These are phyloP conservation scores for Boloria selene DNA, from an alignment of 2,888 invertebrate species.

Conservation along the genomic window DNA sequence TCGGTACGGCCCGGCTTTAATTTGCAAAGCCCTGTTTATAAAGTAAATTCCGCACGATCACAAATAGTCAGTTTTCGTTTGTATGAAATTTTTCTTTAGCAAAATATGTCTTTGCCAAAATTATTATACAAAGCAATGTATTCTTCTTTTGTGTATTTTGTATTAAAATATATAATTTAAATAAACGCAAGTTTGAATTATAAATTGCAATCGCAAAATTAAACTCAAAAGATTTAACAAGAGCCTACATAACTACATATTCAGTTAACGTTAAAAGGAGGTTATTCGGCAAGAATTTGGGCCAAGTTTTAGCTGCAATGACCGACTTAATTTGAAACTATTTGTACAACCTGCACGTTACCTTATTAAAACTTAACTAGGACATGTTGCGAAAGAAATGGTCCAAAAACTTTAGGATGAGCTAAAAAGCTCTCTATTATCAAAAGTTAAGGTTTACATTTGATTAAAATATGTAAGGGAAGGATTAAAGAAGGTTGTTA, in stretches of 20 bases:
- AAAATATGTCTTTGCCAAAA: constrained; percentile 33
- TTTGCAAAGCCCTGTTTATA: constrained; percentile 56
- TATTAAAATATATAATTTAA: not conserved
- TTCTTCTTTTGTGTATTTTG: not conserved
- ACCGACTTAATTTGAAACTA: constrained; percentile 45
- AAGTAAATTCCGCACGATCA: constrained; percentile 42
- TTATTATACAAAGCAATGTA: constrained; percentile 15
- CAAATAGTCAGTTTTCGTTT: constrained; percentile 41
- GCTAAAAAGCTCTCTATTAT: constrained; percentile 1
- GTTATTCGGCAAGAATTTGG: constrained; percentile 30
- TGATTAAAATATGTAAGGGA: not conserved
- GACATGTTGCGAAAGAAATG: constrained; percentile 35
- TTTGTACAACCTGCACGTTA: constrained; percentile 43
- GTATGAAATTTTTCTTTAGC: constrained; percentile 25
- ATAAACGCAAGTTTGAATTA: no score
- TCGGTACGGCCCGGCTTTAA: constrained; percentile 57
- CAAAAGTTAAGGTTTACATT: not conserved
- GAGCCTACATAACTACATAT: not conserved
- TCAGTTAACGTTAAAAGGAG: constrained; percentile 8
- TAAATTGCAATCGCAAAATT: no score
- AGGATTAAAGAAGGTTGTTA: constrained; percentile 24
- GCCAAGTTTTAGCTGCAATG: constrained; percentile 41
- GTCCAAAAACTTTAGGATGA: constrained; percentile 1
- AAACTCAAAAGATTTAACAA: not conserved
- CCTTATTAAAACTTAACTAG: constrained; percentile 46